Percentiles rank a stretch among this genome's conserved stretches.
phyloP scores from a whole-genome alignment of 2,797 vertebrate genomes.

The Mormyrops attenuatus region DNA sequence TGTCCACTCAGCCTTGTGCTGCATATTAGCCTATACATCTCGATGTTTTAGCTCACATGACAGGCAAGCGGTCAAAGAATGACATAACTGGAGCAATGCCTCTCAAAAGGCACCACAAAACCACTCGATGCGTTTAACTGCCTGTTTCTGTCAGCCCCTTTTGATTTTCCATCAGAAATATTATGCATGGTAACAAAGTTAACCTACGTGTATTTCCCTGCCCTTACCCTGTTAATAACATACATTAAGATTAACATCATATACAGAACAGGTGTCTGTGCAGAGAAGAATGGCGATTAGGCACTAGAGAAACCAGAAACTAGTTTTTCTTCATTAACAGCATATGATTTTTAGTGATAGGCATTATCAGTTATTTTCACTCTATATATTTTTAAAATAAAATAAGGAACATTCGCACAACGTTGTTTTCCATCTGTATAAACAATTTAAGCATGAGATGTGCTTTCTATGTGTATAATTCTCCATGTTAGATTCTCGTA shows the following conservation, averaged over 20 bases:
- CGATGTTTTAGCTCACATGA: neutral
- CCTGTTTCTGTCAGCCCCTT: neutral
- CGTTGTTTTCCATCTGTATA: neutral
- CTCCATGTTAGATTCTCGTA: neutral
- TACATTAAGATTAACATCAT: neutral
- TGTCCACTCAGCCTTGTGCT: neutral
- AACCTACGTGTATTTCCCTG: neutral
- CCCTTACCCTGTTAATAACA: neutral
- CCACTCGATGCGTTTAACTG: neutral
- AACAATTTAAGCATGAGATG: neutral
- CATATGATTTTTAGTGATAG: neutral
- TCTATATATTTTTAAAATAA: neutral
- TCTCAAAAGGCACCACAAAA: neutral
- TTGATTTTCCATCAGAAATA: neutral
- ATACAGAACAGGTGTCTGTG: neutral
- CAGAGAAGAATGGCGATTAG: neutral
- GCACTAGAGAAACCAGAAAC: neutral
- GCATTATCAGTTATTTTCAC: neutral
- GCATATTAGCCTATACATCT: neutral
- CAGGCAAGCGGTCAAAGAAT: conserved; percentile 1
- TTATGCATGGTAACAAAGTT: neutral
- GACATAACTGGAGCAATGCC: neutral
- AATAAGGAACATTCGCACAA: neutral
- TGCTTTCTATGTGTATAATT: neutral
- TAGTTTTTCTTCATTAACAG: neutral